Base-by-base conservation (phyloP, 2,797 vertebrate genomes). In the Sebastes wilsoni region DNA sequence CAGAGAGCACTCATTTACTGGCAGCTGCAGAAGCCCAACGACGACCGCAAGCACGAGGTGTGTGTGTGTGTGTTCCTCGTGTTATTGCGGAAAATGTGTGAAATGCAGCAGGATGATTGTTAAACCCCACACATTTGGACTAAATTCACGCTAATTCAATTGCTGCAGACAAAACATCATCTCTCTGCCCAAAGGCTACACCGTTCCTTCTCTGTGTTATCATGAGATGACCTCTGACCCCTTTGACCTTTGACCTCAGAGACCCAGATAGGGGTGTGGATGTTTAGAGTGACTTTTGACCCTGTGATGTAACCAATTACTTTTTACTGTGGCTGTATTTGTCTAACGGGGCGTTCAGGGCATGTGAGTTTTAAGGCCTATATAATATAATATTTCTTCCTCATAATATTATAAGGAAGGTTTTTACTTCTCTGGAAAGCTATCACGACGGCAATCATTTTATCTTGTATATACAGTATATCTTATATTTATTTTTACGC, bases 21-120 rank as follows among this genome's bases (percentile, higher is more conserved):
- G 99, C 97, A 99, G 88, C 97, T 99, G 87, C 98, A 99, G 95
- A 97, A 93, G 87, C 96, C 95, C 87, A 97, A 96, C 6, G 98
- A 98, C 36, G 98, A 99, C 5, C 96, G 88, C 81, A 98, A 97
- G 87, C 96, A 97, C 28, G 98, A 99, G 97, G 99, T 99, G 42
- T 9, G 85, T 77, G 32, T 32, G 38, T 56, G 36, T 38, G 36
- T 38, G 34, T 36, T 49, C 73, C 30, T 49, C n/a, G 3, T 5
- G 3, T 16, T 36, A 13, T n/a, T 11, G 22, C 1, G 46, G 4
- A 55, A 2, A 32, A n/a, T 5, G 8, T 70, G 58, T 34, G 9
- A 54, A 70, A 16, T 16, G n/a, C 59, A 64, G 52, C 27, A 25
- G 59, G 36, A 3, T 38, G 38, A 60, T 65, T 25, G 12, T 8